These are phyloP conservation scores for Drosophila kambysellisi DNA, from an alignment of 2,888 invertebrate species.

Conservation along the genomic window DNA sequence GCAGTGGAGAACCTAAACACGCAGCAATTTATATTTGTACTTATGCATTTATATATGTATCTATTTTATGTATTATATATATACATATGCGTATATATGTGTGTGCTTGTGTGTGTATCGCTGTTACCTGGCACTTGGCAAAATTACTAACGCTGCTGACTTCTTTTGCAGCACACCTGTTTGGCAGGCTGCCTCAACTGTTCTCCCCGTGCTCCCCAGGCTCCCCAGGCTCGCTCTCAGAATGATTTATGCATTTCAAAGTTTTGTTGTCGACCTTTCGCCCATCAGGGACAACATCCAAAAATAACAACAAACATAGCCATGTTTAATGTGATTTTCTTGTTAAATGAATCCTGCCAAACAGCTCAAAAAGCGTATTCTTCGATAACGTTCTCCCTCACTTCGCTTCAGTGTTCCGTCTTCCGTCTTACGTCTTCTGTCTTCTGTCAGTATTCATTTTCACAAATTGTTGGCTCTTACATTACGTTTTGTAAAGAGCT, in stretches of 20 bases:
- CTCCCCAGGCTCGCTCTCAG: background rate
- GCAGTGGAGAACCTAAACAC: slow-evolving; percentile 3
- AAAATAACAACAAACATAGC: background rate
- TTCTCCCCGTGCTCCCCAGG: background rate
- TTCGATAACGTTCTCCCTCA: slow-evolving; percentile 21
- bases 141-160: slow-evolving; percentile 38
- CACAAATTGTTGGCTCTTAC: slow-evolving; percentile 44
- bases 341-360: slow-evolving; percentile 37
- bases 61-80: background rate
- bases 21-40: slow-evolving; percentile 16
- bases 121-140: slow-evolving; percentile 22
- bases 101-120: background rate
- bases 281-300: slow-evolving; percentile 11
- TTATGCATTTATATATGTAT: slow-evolving; percentile 6
- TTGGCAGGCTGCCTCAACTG: background rate
- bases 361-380: slow-evolving; percentile 25
- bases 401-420: slow-evolving; percentile 27
- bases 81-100: background rate
- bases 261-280: slow-evolving; percentile 40
- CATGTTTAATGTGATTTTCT: slow-evolving; percentile 51
- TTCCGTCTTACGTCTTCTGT: background rate
- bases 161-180: slow-evolving; percentile 36
- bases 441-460: slow-evolving; percentile 50
- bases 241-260: slow-evolving; percentile 51
- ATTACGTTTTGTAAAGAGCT: slow-evolving; percentile 13